These are phyloP conservation scores for Chrysomallon squamiferum DNA, from an alignment of 1,140 invertebrate species.

Conservation along the genomic window DNA sequence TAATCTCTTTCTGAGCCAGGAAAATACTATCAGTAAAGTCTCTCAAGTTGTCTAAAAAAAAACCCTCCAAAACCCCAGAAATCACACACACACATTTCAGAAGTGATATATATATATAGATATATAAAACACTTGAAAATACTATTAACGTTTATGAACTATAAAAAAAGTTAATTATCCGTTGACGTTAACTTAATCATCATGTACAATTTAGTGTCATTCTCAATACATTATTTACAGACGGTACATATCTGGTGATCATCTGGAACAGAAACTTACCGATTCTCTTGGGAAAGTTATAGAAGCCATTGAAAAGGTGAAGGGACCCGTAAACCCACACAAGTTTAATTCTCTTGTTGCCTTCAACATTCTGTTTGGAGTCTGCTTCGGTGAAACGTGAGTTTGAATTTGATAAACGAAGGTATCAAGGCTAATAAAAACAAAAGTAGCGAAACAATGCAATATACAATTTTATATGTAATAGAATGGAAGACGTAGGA, in stretches of 20 bases:
- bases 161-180: too few species aligned
- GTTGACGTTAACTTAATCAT: too few species aligned
- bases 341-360: background rate
- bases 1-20: slow-evolving; percentile 17
- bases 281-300: background rate
- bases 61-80: too few species aligned
- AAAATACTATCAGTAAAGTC: slow-evolving; percentile 25
- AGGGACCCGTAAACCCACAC: background rate
- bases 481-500: too few species aligned
- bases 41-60: slow-evolving; percentile 13
- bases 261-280: background rate
- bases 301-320: background rate
- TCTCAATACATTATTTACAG: background rate
- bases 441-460: too few species aligned
- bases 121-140: too few species aligned
- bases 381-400: background rate
- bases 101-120: too few species aligned
- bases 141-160: too few species aligned
- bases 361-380: background rate
- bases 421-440: too few species aligned
- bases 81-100: too few species aligned
- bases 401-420: background rate
- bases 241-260: background rate
- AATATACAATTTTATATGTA: too few species aligned
- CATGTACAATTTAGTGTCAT: too few species aligned